Evolutionary conservation across 2,797 vertebrate species (phyloP), one percentile per base, ranked within the genome.

Genomic region (Gymnocypris eckloni): DNA sequence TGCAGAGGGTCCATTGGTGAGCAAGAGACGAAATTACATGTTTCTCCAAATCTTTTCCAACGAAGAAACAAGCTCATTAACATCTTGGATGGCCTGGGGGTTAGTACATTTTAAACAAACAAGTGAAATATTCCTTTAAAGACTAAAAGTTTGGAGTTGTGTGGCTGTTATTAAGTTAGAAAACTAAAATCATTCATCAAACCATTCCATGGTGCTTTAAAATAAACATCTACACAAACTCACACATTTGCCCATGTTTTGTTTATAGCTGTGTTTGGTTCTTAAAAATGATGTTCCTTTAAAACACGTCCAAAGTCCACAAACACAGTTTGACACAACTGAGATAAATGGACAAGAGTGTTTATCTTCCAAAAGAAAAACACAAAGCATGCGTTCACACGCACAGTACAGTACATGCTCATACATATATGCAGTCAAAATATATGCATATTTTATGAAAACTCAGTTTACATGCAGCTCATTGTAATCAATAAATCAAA

Each of bases 311-410:
- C 61, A 84, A 84, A 84, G 48, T 28, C 71, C 28, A 82, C 81
- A 75, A 83, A 66, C 28, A 71, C 50, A 71, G 50, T 82, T 71
- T 72, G 67, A 82, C 67, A 76, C 71, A 50, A 76, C 28, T 69
- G 73, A 69, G 73, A 84, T 77, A 69, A 69, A 59, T 18, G 50
- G 37, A 12, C 10, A 1, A 13, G 50, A 13, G 50, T 71, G 66
- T 79, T 79, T 71, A 79, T 13, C 28, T 76, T 84, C 33, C 48
- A 64, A 69, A 78, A 73, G 43, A n/a, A 66, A 56, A 81, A 76
- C 39, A 54, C 16, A 25, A 79, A 43, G 61, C 61, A 78, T 48
- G 45, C 2, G 11, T 22, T 33, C 43, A 70, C 22, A 79, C 4
- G 28, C n/a, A 61, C n/a, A 79, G 20, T 67, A 33, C 56, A 50